Evolutionary conservation across 2,113 vertebrate species (phyloP), one percentile per base, ranked within the genome.

Genomic region (Nansenia antarctica): DNA sequence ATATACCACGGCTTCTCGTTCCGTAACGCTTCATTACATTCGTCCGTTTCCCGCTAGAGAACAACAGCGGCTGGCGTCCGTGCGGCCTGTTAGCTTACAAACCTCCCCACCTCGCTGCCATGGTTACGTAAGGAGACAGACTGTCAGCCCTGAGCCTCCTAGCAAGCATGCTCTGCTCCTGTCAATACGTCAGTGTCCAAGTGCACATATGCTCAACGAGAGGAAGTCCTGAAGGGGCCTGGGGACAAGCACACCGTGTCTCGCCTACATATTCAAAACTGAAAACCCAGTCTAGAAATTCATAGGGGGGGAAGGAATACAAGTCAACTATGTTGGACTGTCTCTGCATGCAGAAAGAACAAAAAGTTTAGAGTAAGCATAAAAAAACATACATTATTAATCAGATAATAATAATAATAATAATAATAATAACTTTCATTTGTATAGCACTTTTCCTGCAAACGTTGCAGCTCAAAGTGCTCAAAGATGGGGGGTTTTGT

Each of bases 381-480:
- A 71, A 78, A 77, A 84, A 86, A 68, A 82, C 69, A 78, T 88
- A 60, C 15, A 85, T 85, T 75, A 87, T 88, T 84, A 72, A 86
- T 75, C 72, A 77, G 12, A 27, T 9, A 63, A n/a, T n/a, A n/a
- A n/a, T n/a, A n/a, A n/a, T n/a, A n/a, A n/a, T n/a, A n/a, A n/a
- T n/a, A n/a, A n/a, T n/a, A n/a, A n/a, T n/a, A n/a, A n/a, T n/a
- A n/a, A n/a, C n/a, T n/a, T n/a, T n/a, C n/a, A n/a, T n/a, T n/a
- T n/a, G n/a, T n/a, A n/a, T n/a, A n/a, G n/a, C n/a, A n/a, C n/a
- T n/a, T n/a, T n/a, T n/a, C n/a, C n/a, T n/a, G n/a, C n/a, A n/a
- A n/a, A n/a, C n/a, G n/a, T n/a, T n/a, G n/a, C n/a, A n/a, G n/a
- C n/a, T n/a, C n/a, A n/a, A n/a, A n/a, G n/a, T n/a, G n/a, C n/a